Evolutionary conservation across 2,113 vertebrate species (phyloP).

Genomic region (Lynx canadensis): DNA sequence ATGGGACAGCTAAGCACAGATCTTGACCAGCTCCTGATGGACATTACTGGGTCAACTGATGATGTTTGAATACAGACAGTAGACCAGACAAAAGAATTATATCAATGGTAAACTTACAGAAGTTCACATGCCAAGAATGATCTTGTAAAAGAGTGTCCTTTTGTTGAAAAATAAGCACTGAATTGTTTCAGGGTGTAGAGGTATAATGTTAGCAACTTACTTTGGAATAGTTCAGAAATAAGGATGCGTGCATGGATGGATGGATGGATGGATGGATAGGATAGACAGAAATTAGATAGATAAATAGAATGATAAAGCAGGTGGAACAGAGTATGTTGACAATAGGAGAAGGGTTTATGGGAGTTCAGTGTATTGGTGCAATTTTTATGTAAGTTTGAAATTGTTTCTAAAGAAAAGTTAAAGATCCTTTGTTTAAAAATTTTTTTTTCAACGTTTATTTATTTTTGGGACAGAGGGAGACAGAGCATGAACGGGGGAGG

Average conservation of each 20-base stretch:
- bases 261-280: background rate
- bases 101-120: background rate
- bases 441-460: no score
- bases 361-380: background rate
- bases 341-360: background rate
- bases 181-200: background rate
- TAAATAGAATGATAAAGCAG: background rate
- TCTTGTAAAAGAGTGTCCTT: background rate
- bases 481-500: no score
- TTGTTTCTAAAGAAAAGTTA: background rate
- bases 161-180: background rate
- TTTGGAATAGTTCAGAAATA: constrained; percentile 15
- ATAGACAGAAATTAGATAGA: background rate
- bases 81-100: background rate
- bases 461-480: no score
- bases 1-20: background rate
- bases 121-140: no score
- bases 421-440: background rate
- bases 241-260: background rate
- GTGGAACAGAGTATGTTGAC: background rate
- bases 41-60: background rate
- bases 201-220: background rate
- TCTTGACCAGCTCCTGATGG: background rate
- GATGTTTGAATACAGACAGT: background rate
- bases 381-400: constrained; percentile 6